These are phyloP conservation scores for Stylophora pistillata DNA, from an alignment of 64 coral and sea anemone genomes.

Conservation along the genomic window DNA sequence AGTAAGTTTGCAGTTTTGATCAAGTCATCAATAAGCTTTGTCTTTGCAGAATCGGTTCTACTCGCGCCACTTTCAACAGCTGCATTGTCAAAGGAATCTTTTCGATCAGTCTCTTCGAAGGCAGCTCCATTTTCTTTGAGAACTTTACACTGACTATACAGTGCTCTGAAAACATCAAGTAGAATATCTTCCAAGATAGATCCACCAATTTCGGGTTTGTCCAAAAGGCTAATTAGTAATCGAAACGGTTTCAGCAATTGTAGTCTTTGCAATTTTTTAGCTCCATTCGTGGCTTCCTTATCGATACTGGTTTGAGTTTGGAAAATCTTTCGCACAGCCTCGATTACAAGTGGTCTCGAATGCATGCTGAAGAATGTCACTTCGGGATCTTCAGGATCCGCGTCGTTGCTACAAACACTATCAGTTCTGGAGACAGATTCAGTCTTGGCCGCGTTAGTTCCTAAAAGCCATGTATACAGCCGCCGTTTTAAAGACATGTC, in stretches of 20 bases:
- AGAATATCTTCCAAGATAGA: slow-evolving; percentile 87
- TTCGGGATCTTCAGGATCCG: slow-evolving; percentile 11
- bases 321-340: slow-evolving; percentile 66
- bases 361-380: slow-evolving; percentile 69
- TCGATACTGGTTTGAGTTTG: not conserved
- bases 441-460: slow-evolving; percentile 31
- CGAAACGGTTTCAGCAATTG: slow-evolving; percentile 82
- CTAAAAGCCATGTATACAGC: slow-evolving; percentile 88
- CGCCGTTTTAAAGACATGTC: slow-evolving; percentile 94
- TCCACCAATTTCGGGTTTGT: slow-evolving; percentile 89
- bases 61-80: not conserved
- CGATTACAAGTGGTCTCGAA: slow-evolving; percentile 58
- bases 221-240: slow-evolving; percentile 87
- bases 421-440: slow-evolving; percentile 36
- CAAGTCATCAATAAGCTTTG: slow-evolving; percentile 85
- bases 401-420: slow-evolving; percentile 73
- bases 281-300: slow-evolving; percentile 2
- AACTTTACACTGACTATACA: slow-evolving; percentile 55
- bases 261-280: slow-evolving; percentile 49
- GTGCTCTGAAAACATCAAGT: slow-evolving; percentile 79
- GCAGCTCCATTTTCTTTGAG: slow-evolving; percentile 26
- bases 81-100: not conserved
- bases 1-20: slow-evolving; percentile 95
- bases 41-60: slow-evolving; percentile 41
- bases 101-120: slow-evolving; percentile 36